Evolutionary conservation across 2,888 invertebrate species (phyloP).

Genomic region (Ormyrus labotus): DNA sequence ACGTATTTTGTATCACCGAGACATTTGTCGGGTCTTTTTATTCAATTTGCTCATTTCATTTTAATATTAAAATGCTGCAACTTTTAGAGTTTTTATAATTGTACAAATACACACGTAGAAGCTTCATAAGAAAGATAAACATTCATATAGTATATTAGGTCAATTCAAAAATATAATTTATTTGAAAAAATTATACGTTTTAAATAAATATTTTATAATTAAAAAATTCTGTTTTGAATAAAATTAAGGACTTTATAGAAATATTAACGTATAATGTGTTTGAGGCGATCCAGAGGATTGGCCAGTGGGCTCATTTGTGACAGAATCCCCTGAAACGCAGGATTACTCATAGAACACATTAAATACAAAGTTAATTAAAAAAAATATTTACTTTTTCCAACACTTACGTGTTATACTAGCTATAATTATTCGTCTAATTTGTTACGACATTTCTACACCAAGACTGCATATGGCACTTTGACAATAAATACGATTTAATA

Average conservation of each 20-base stretch:
- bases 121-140: conserved; percentile 11
- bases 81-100: conserved; percentile 6
- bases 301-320: conserved; percentile 71
- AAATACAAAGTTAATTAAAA: not conserved
- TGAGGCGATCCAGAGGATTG: conserved; percentile 65
- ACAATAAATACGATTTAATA: conserved; percentile 39
- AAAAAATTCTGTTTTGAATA: no score
- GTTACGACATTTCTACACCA: conserved; percentile 18
- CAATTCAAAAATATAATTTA: not conserved
- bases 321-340: conserved; percentile 63
- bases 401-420: conserved; percentile 4
- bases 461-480: conserved; percentile 36
- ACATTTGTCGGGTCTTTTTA: conserved; percentile 7
- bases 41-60: conserved; percentile 5
- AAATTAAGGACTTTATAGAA: no score
- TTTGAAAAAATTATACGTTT: not conserved
- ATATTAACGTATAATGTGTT: conserved; percentile 13
- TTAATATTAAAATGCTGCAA: conserved; percentile 45
- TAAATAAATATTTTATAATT: not conserved
- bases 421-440: conserved; percentile 20
- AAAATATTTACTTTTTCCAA: conserved; percentile 10
- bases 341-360: not conserved
- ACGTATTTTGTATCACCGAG: conserved; percentile 34
- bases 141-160: not conserved
- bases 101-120: conserved; percentile 28